Conservation (phyloP, 2,797 vertebrate species). For the Pteropus rufus region DNA sequence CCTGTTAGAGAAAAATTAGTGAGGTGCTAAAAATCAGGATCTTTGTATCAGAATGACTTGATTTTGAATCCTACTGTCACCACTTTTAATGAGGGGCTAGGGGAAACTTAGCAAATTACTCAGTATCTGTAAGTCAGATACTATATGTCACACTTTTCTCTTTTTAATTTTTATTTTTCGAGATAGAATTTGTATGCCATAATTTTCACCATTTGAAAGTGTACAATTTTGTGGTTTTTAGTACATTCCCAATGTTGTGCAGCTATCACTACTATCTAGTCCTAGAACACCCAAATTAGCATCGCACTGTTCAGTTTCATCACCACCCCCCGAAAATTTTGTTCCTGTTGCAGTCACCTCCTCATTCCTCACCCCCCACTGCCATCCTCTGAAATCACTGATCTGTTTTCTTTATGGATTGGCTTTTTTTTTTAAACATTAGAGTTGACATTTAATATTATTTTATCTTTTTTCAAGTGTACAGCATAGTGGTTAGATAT, state of each 20-base stretch:
- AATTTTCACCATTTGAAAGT: background rate
- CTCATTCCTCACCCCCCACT: background rate
- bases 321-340: background rate
- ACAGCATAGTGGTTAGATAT: no score
- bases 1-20: background rate
- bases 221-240: background rate
- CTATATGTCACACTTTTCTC: background rate
- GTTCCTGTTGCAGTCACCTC: background rate
- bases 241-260: background rate
- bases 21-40: background rate
- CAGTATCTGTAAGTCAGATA: background rate
- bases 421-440: no score
- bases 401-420: background rate
- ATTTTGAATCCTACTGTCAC: background rate
- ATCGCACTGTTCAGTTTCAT: background rate
- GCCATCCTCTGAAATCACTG: background rate
- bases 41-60: background rate
- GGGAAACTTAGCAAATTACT: background rate
- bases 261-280: background rate
- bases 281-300: background rate
- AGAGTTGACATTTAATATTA: no score
- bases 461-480: no score
- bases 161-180: background rate
- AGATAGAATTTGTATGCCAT: background rate
- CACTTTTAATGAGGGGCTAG: background rate